These are phyloP conservation scores for Smutsia gigantea DNA, from an alignment of 2,797 vertebrate species.

Conservation along the genomic window DNA sequence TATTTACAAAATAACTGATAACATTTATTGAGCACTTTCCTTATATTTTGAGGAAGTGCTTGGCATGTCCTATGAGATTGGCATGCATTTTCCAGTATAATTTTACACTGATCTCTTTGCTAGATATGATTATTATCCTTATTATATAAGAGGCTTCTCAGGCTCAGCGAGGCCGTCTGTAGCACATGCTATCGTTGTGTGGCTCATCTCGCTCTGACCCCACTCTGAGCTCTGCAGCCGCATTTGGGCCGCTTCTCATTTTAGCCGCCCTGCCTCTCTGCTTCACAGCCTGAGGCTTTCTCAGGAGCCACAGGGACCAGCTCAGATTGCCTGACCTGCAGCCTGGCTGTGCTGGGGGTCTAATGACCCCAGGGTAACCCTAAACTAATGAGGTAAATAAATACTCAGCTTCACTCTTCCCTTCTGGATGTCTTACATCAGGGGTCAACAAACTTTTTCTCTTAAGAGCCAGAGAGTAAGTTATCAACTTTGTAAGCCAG, in stretches of 20 bases:
- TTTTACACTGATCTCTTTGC: neutral
- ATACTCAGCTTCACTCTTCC: neutral
- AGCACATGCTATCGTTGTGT: rapidly evolving
- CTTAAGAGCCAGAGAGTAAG: neutral
- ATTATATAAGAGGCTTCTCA: neutral
- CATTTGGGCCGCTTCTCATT: neutral
- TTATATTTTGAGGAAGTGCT: neutral
- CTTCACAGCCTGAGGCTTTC: neutral
- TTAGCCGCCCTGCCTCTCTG: neutral
- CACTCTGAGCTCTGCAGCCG: rapidly evolving
- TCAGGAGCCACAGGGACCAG: neutral
- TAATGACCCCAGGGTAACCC: neutral
- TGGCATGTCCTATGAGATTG: neutral
- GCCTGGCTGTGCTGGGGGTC: neutral
- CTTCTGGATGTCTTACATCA: neutral
- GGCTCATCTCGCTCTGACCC: too few species aligned
- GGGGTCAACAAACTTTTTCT: neutral
- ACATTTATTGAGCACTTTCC: neutral
- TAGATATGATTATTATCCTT: neutral
- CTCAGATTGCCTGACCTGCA: neutral
- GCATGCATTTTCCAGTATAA: neutral
- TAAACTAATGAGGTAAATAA: neutral
- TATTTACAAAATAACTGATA: neutral
- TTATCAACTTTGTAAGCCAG: neutral
- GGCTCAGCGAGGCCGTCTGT: neutral